These are phyloP conservation scores for Chrysolina americana DNA, from an alignment of 2,888 invertebrate species.

Conservation along the genomic window DNA sequence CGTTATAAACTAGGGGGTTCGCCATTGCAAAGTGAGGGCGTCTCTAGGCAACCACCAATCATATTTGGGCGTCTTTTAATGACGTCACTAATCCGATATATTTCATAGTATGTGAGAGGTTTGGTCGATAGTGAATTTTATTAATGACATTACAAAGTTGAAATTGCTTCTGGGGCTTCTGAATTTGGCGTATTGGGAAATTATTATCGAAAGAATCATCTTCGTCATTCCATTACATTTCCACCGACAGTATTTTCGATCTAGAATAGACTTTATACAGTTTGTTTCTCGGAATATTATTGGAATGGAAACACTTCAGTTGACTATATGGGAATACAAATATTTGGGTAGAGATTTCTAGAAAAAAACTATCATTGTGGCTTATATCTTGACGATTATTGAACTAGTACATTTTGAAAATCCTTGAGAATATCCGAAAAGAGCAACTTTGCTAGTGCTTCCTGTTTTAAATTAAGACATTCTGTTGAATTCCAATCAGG, in stretches of 20 bases:
- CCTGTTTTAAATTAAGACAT: no score
- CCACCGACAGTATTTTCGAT: neutral
- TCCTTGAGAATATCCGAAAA: no score
- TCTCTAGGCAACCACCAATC: slow-evolving; percentile 69
- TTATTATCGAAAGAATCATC: neutral
- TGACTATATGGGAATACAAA: no score
- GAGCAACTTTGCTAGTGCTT: no score
- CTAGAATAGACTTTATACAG: neutral
- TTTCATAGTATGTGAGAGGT: slow-evolving; percentile 57
- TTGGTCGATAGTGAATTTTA: slow-evolving; percentile 63
- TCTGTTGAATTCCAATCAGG: no score
- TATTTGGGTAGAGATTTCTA: no score
- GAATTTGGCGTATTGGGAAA: neutral
- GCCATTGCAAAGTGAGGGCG: slow-evolving; percentile 68
- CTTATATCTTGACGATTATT: no score
- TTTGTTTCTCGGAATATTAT: neutral
- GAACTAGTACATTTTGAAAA: no score
- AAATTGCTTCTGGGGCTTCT: slow-evolving; percentile 8
- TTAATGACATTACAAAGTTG: slow-evolving; percentile 56
- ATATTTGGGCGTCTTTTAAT: slow-evolving; percentile 65
- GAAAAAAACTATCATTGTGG: no score
- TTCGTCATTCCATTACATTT: neutral
- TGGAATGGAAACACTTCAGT: no score
- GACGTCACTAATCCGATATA: slow-evolving; percentile 66
- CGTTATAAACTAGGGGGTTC: slow-evolving; percentile 55